phyloP scores from a whole-genome alignment of 2,888 invertebrate genomes.

The Polyommatus icarus region DNA sequence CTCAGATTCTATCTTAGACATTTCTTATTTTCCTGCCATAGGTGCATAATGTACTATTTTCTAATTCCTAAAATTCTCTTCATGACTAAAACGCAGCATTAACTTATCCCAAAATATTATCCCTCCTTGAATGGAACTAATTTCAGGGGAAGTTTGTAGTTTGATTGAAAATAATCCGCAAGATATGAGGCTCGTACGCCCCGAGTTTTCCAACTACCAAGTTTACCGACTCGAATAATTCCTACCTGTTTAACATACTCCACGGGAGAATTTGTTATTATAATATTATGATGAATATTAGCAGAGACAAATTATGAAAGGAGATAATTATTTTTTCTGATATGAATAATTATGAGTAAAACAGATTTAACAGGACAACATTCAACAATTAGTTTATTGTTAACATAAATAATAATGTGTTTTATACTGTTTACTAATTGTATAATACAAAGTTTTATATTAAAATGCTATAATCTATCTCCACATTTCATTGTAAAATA shows the following conservation, averaged over 20 bases:
- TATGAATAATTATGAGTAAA: neutral
- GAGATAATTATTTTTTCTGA: neutral
- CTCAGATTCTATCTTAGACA: too few species aligned
- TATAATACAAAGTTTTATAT: neutral
- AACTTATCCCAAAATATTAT: conserved; percentile 12
- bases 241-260: neutral
- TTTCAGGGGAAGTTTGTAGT: neutral
- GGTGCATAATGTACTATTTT: too few species aligned
- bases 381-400: neutral
- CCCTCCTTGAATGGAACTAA: neutral
- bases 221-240: neutral
- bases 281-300: neutral
- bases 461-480: neutral
- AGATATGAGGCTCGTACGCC: neutral
- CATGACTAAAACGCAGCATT: neutral
- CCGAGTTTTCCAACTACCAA: neutral
- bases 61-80: neutral
- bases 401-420: too few species aligned
- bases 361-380: neutral
- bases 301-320: neutral
- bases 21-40: too few species aligned
- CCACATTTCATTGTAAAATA: too few species aligned
- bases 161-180: conserved; percentile 19
- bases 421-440: too few species aligned
- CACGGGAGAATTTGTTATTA: neutral